These are phyloP conservation scores for Cavia porcellus DNA, from an alignment of 2,113 vertebrate species.

Conservation along the genomic window DNA sequence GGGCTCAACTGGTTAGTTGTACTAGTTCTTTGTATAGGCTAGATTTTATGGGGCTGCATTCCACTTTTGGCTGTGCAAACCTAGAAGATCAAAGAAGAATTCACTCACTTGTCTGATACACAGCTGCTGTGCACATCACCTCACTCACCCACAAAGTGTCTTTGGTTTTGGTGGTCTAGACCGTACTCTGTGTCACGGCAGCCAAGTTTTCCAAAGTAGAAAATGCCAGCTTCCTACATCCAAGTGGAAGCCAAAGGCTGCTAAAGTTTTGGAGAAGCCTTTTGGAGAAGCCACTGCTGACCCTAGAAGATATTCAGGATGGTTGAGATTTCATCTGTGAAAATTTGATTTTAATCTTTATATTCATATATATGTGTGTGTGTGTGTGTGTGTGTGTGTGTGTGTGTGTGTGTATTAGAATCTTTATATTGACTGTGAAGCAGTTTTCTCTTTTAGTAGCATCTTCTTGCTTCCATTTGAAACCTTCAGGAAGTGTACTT, in stretches of 20 bases:
- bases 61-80: neutral
- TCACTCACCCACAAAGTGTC: neutral
- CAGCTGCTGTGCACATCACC: neutral
- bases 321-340: neutral
- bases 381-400: neutral
- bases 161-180: neutral
- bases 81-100: neutral
- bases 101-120: neutral
- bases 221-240: neutral
- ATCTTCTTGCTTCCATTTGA: neutral
- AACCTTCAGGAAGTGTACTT: slow-evolving; percentile 38
- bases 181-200: neutral
- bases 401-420: neutral
- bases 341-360: neutral
- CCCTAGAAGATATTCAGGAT: neutral
- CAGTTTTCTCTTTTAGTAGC: neutral
- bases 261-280: neutral
- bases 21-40: neutral
- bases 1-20: neutral
- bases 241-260: neutral
- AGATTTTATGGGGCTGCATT: neutral
- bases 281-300: neutral
- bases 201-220: neutral
- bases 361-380: neutral
- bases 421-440: neutral